A percentile compares a stretch with the other conserved stretches of the same genome.
These are phyloP conservation scores for Cheilosia vulpina DNA, from an alignment of 2,888 invertebrate genomes.

Conservation along the genomic window DNA sequence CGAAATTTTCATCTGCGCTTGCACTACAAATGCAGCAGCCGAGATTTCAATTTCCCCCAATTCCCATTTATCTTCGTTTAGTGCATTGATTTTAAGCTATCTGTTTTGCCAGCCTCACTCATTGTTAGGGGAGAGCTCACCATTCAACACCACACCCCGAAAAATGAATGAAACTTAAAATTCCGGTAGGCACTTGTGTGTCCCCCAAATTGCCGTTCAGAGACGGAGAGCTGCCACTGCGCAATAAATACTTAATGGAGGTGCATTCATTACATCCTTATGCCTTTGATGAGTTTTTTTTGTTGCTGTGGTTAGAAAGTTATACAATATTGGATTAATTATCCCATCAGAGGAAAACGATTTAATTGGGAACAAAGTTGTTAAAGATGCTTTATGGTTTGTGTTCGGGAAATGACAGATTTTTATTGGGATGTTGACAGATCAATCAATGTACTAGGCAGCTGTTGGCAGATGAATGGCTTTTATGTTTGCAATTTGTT, in stretches of 20 bases:
- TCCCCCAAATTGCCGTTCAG: constrained; percentile 9
- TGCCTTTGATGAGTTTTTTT: not conserved
- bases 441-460: constrained; percentile 29
- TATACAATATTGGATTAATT: constrained; percentile 27
- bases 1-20: constrained; percentile 67
- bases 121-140: not conserved
- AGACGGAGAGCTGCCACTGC: constrained; percentile 8
- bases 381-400: constrained; percentile 12
- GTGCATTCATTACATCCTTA: constrained; percentile 12
- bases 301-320: constrained; percentile 7
- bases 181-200: not conserved
- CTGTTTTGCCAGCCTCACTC: not conserved
- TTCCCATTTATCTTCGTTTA: constrained; percentile 30
- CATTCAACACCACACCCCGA: constrained; percentile 55
- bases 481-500: constrained; percentile 15
- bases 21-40: constrained; percentile 25
- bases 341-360: constrained; percentile 1
- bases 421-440: constrained; percentile 23
- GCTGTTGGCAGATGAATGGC: constrained; percentile 17
- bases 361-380: constrained; percentile 1
- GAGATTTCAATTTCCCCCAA: constrained; percentile 10
- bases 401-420: not conserved
- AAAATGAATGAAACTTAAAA: constrained; percentile 6
- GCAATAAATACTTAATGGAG: constrained; percentile 28
- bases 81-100: constrained; percentile 54